Conservation (phyloP, 2,888 invertebrate genomes). For the Raillietiella orientalis region DNA sequence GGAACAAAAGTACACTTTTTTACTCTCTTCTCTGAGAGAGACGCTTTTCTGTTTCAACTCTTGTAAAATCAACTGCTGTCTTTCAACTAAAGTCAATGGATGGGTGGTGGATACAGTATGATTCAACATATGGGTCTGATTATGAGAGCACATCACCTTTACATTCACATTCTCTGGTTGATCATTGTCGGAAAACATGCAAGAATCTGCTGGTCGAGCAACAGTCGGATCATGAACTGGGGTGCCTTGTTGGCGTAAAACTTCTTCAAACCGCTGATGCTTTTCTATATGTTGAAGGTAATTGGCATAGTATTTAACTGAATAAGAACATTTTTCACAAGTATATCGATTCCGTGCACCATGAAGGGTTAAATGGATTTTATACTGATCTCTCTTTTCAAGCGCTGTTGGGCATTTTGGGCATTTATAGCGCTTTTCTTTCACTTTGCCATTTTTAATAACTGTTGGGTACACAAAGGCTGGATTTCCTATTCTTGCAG, state of each 20-base stretch:
- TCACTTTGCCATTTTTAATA: constrained; percentile 30
- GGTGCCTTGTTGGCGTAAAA: constrained; percentile 5
- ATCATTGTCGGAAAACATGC: constrained; percentile 2
- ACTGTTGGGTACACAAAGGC: constrained; percentile 40
- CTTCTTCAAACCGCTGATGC: constrained; percentile 16
- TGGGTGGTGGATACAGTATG: not conserved
- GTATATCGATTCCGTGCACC: constrained; percentile 49
- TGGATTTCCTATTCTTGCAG: constrained; percentile 33
- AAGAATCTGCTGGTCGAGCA: not conserved
- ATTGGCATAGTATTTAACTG: constrained; percentile 54
- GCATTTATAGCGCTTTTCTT: constrained; percentile 45
- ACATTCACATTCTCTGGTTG: constrained; percentile 5
- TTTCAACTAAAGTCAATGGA: constrained; percentile 7
- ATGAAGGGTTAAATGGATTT: constrained; percentile 43
- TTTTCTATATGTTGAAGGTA: constrained; percentile 47
- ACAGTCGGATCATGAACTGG: constrained; percentile 3
- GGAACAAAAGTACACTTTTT: constrained; percentile 29
- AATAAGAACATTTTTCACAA: constrained; percentile 55
- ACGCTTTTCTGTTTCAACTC: constrained; percentile 11
- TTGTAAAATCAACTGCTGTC: constrained; percentile 11
- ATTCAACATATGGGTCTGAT: not conserved
- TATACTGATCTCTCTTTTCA: constrained; percentile 50
- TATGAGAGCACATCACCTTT: too few relatives aligned
- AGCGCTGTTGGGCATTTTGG: constrained; percentile 60
- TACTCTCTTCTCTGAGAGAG: constrained; percentile 16